Evolutionary conservation across 2,888 invertebrate species (phyloP).

Genomic region (Chaitophorus viminalis): DNA sequence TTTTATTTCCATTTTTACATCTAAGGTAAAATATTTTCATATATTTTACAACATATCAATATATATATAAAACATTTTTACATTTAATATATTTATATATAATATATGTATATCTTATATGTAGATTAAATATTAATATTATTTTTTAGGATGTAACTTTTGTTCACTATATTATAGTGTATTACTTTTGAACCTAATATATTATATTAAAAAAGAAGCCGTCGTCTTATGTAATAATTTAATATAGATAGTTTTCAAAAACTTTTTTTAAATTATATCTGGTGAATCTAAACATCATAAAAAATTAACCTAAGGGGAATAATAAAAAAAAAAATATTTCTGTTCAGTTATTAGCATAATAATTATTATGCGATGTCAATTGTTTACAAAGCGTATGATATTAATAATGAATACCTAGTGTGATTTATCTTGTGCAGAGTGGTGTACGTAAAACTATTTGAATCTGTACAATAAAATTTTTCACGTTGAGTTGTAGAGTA

Average conservation of each 20-base stretch:
- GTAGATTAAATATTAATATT: background rate
- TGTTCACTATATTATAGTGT: background rate
- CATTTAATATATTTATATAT: too few relatives aligned
- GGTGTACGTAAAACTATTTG: too few relatives aligned
- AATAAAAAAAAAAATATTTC: too few relatives aligned
- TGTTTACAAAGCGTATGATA: too few relatives aligned
- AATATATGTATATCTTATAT: background rate
- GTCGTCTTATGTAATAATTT: background rate
- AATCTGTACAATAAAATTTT: too few relatives aligned
- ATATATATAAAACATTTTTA: background rate
- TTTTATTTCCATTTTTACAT: background rate
- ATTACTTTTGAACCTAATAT: background rate
- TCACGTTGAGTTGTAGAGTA: too few relatives aligned
- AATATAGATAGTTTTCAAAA: background rate
- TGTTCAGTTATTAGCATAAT: too few relatives aligned
- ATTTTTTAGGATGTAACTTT: background rate
- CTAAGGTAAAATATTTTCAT: background rate
- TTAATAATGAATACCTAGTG: too few relatives aligned
- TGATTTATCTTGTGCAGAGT: too few relatives aligned
- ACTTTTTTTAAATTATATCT: background rate
- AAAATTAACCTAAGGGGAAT: background rate
- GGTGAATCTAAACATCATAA: background rate
- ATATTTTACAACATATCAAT: too few relatives aligned
- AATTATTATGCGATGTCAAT: too few relatives aligned
- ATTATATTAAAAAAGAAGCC: background rate